Conservation (phyloP, 2,113 vertebrate species). For the Entomyzon cyanotis region DNA sequence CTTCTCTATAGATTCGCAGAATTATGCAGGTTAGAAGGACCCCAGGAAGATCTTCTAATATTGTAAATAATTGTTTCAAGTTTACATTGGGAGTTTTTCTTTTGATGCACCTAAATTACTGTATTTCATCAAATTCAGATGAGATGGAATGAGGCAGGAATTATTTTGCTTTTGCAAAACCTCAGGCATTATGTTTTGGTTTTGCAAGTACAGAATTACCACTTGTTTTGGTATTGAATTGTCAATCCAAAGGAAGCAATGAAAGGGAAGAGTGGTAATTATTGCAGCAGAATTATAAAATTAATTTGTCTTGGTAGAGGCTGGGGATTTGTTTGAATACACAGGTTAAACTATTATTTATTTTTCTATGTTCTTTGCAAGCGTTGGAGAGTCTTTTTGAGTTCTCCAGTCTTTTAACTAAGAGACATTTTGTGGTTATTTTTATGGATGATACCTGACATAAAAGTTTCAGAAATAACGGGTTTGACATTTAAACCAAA, state of each 20-base stretch:
- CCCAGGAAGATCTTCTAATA: not conserved
- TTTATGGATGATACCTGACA: not conserved
- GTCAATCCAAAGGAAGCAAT: not conserved
- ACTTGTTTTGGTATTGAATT: not conserved
- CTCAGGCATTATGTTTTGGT: not conserved
- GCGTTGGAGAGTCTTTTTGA: not conserved
- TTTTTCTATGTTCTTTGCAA: not conserved
- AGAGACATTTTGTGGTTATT: not conserved
- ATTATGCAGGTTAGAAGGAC: not conserved
- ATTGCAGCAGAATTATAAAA: not conserved
- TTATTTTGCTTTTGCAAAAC: constrained; percentile 1
- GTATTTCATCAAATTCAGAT: not conserved
- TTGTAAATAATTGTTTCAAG: not conserved
- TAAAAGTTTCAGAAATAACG: not conserved
- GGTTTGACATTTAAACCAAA: not conserved
- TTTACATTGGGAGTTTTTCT: not conserved
- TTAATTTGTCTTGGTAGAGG: not conserved
- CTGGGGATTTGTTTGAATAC: not conserved
- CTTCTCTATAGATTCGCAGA: not conserved
- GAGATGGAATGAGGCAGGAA: not conserved
- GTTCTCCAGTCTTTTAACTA: not conserved
- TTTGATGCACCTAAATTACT: not conserved
- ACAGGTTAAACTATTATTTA: not conserved
- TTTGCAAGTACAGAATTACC: constrained; percentile 17
- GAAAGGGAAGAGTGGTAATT: not conserved